These are phyloP conservation scores for Pecten maximus DNA, from an alignment of 2,888 invertebrate genomes.

Conservation along the genomic window DNA sequence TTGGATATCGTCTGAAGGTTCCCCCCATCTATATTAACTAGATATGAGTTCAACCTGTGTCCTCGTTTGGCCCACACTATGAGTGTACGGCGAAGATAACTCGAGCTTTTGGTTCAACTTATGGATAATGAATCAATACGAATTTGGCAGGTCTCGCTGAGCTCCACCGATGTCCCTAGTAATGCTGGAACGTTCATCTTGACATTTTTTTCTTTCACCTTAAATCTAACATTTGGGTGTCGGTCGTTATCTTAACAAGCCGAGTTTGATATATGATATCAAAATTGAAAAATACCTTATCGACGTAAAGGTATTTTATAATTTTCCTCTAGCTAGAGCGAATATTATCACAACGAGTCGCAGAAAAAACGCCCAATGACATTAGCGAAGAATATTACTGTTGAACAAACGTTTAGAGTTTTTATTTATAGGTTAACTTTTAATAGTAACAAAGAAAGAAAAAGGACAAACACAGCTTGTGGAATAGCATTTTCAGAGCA, in stretches of 20 bases:
- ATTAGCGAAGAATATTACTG: background rate
- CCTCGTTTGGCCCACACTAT: background rate
- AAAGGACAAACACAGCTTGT: background rate
- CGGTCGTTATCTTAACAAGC: constrained; percentile 23
- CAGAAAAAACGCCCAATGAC: background rate
- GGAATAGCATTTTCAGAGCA: background rate
- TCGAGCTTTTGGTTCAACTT: background rate
- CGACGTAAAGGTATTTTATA: background rate
- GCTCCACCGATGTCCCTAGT: background rate
- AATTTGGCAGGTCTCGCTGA: background rate
- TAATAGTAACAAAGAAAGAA: background rate
- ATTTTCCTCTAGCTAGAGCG: background rate
- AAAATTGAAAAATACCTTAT: constrained; percentile 30
- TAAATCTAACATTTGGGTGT: constrained; percentile 23
- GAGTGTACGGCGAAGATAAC: constrained; percentile 11
- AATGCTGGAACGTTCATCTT: background rate
- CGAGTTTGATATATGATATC: constrained; percentile 26
- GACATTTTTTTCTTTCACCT: constrained; percentile 33
- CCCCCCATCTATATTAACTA: background rate
- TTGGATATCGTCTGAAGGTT: background rate
- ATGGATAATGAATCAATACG: background rate
- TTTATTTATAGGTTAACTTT: background rate
- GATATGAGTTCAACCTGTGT: constrained; percentile 1
- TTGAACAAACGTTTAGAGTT: background rate
- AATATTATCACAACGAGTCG: background rate